These are phyloP conservation scores for Aspidoscelis tigris DNA, from an alignment of 2,113 vertebrate species.

Conservation along the genomic window DNA sequence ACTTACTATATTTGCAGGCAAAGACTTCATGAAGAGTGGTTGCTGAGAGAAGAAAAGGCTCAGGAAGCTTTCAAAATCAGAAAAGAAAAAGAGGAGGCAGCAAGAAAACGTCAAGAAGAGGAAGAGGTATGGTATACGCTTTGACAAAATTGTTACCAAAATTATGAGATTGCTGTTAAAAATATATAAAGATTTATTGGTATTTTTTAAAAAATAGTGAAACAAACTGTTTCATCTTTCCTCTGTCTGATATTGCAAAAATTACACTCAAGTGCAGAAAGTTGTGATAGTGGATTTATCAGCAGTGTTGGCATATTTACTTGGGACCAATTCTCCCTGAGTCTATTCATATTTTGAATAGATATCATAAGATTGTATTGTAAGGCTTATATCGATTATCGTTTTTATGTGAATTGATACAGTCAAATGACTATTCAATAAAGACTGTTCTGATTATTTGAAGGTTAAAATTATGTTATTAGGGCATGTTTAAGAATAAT, in stretches of 20 bases:
- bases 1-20: constrained; percentile 75
- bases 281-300: not conserved
- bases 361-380: not conserved
- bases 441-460: not conserved
- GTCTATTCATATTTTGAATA: not conserved
- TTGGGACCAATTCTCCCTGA: not conserved
- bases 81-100: constrained; percentile 87
- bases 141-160: not conserved
- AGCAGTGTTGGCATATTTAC: not conserved
- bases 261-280: not conserved
- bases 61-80: constrained; percentile 90
- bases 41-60: constrained; percentile 88
- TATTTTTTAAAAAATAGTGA: not conserved
- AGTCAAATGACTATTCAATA: no score
- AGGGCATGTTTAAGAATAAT: not conserved
- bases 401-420: no score
- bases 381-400: constrained; percentile 28
- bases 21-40: constrained; percentile 87
- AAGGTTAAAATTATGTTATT: not conserved
- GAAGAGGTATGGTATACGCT: constrained; percentile 83
- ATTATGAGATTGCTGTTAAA: not conserved
- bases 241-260: not conserved
- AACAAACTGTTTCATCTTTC: not conserved
- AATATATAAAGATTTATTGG: not conserved
- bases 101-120: constrained; percentile 85